A percentile compares a stretch with the other conserved stretches of the same genome.
phyloP scores from a whole-genome alignment of 1,140 invertebrate species.

The Papilio machaon region DNA sequence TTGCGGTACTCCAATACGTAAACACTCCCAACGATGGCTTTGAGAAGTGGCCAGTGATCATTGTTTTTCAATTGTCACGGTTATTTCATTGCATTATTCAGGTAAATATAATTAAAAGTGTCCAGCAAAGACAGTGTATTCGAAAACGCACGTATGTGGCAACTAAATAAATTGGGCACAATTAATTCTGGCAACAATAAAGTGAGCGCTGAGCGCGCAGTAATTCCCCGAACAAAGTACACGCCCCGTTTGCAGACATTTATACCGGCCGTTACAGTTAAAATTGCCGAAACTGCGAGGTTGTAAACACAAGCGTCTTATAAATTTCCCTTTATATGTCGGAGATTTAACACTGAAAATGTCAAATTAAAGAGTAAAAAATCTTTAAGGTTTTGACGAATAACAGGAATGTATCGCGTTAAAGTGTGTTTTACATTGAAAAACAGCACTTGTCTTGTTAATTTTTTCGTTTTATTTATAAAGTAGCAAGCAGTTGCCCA shows the following conservation, averaged over 20 bases:
- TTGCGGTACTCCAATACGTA: not conserved
- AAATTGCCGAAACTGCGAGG: not conserved
- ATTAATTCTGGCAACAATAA: conserved; percentile 33
- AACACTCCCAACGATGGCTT: not conserved
- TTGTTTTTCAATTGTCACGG: not conserved
- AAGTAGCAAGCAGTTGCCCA: no score
- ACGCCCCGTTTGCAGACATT: conserved; percentile 1
- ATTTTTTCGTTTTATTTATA: not conserved
- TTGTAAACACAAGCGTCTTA: conserved; percentile 22
- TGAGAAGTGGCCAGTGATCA: not conserved
- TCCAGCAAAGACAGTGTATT: not conserved
- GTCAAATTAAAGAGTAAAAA: conserved; percentile 10
- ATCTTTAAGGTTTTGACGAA: conserved; percentile 1
- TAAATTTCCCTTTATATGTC: conserved; percentile 17
- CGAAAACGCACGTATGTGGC: not conserved
- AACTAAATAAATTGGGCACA: not conserved
- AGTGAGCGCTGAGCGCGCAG: not conserved
- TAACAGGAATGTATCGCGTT: not conserved
- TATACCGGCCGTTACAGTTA: not conserved
- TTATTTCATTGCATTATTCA: not conserved
- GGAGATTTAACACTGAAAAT: not conserved
- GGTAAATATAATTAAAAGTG: not conserved
- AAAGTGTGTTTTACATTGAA: not conserved
- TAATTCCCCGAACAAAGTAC: conserved; percentile 20
- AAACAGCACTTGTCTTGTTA: not conserved